These are phyloP conservation scores for Lacanobia oleracea DNA, from an alignment of 2,888 invertebrate species.

Conservation along the genomic window DNA sequence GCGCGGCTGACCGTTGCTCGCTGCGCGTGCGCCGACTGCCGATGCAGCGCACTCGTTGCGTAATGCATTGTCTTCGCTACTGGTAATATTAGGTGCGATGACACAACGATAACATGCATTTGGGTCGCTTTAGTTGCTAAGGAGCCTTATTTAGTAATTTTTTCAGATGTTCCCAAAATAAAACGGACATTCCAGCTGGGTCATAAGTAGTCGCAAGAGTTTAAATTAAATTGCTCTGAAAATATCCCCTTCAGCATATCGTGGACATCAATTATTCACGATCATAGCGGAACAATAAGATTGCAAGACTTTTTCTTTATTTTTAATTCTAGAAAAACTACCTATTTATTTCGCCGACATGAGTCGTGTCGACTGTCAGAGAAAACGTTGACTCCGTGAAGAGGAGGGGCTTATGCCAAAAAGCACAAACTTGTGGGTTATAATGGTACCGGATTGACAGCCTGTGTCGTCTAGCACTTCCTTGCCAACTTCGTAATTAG, in stretches of 20 bases:
- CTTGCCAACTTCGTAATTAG: constrained; percentile 90
- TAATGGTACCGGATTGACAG: constrained; percentile 87
- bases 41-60: constrained; percentile 79
- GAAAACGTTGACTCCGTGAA: constrained; percentile 87
- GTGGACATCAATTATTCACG: constrained; percentile 72
- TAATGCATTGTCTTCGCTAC: constrained; percentile 81
- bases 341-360: constrained; percentile 79
- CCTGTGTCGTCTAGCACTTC: constrained; percentile 81
- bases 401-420: constrained; percentile 84
- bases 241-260: constrained; percentile 56
- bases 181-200: constrained; percentile 21
- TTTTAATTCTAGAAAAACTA: constrained; percentile 75
- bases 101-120: constrained; percentile 74
- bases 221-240: constrained; percentile 43
- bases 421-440: constrained; percentile 79
- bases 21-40: constrained; percentile 82
- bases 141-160: constrained; percentile 34
- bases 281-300: constrained; percentile 81
- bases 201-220: constrained; percentile 33
- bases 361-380: constrained; percentile 85
- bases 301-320: constrained; percentile 75
- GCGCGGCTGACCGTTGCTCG: constrained; percentile 83
- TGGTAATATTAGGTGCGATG: constrained; percentile 76
- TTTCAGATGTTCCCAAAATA: constrained; percentile 24
- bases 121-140: constrained; percentile 66